Conservation (phyloP, 2,113 vertebrate genomes). For the Microcebus ravelobensis region DNA sequence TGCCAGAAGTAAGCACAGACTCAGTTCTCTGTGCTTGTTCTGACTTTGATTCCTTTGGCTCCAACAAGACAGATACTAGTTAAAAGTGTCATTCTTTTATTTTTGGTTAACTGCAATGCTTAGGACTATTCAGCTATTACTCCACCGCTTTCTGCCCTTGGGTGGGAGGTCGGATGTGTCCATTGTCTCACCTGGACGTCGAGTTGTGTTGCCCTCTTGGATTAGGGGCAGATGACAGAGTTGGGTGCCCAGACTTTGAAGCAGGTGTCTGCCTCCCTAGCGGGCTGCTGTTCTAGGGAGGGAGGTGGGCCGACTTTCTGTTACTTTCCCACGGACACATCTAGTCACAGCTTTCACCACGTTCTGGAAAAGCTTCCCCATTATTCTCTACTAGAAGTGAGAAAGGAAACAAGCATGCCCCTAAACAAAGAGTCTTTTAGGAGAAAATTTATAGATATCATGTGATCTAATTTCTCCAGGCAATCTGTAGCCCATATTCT, state of each 20-base stretch:
- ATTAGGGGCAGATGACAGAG: neutral
- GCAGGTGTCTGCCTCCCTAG: neutral
- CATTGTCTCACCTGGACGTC: neutral
- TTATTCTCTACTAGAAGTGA: neutral
- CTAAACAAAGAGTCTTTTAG: neutral
- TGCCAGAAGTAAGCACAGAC: neutral
- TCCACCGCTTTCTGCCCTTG: neutral
- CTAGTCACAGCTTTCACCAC: neutral
- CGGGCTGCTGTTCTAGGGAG: neutral
- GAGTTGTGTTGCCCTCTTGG: neutral
- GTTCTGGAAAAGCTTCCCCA: neutral
- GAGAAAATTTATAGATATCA: neutral
- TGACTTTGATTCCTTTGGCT: neutral
- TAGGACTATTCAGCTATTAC: neutral
- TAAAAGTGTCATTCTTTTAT: neutral
- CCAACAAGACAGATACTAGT: neutral
- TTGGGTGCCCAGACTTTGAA: neutral
- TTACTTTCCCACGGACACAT: neutral
- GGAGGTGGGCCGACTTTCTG: rapidly evolving
- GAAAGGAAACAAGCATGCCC: neutral
- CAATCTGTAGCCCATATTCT: neutral
- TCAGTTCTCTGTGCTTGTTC: neutral
- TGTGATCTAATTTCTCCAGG: neutral
- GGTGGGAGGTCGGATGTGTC: neutral
- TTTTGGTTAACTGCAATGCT: neutral